Conservation (phyloP, 2,113 vertebrate genomes). For the Cyanistes caeruleus region DNA sequence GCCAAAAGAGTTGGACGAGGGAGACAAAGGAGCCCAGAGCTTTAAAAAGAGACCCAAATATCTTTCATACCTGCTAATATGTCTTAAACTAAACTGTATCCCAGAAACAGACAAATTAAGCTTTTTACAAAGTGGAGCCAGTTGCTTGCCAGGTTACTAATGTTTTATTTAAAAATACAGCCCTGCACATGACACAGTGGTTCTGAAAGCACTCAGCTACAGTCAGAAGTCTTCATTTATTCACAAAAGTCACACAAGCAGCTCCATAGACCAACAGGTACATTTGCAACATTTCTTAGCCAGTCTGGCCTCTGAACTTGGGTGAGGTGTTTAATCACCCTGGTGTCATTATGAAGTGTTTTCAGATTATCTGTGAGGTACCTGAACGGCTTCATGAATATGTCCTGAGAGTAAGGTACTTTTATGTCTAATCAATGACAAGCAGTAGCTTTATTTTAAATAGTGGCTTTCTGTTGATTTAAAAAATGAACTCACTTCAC, state of each 20-base stretch:
- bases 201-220: not conserved
- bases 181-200: not conserved
- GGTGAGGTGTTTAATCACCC: not conserved
- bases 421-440: not conserved
- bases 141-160: not conserved
- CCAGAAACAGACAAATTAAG: not conserved
- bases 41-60: not conserved
- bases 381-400: not conserved
- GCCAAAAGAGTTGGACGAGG: not conserved
- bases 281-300: not conserved
- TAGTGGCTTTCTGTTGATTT: not conserved
- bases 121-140: not conserved
- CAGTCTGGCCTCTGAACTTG: not conserved
- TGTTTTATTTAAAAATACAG: not conserved
- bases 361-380: not conserved
- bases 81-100: not conserved
- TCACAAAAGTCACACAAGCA: not conserved
- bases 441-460: not conserved
- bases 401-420: not conserved
- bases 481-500: not conserved
- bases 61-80: not conserved
- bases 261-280: not conserved
- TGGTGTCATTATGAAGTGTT: not conserved
- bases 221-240: not conserved
- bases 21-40: not conserved